These are phyloP conservation scores for Pediacus dermestoides DNA, from an alignment of 2,888 invertebrate genomes.

Conservation along the genomic window DNA sequence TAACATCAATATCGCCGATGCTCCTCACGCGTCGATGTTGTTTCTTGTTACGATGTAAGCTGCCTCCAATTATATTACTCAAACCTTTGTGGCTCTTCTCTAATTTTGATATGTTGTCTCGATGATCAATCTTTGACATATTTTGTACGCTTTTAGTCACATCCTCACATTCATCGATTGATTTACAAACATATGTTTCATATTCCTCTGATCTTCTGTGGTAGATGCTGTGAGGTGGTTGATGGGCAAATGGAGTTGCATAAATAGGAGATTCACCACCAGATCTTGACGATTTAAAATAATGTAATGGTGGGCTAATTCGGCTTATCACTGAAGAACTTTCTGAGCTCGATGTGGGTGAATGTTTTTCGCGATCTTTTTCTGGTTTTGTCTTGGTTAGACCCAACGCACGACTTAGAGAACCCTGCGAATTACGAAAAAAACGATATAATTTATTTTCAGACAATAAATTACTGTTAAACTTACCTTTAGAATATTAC, in stretches of 20 bases:
- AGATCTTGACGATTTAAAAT: slow-evolving; percentile 49
- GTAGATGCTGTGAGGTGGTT: slow-evolving; percentile 22
- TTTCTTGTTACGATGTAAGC: slow-evolving; percentile 52
- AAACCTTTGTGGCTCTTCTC: slow-evolving; percentile 24
- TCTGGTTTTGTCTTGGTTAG: slow-evolving; percentile 51
- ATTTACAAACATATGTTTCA: slow-evolving; percentile 44
- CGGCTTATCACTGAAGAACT: slow-evolving; percentile 59
- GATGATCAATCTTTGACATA: slow-evolving; percentile 22
- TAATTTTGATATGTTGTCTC: slow-evolving; percentile 24
- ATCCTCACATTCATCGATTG: slow-evolving; percentile 34
- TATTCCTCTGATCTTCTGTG: slow-evolving; percentile 44
- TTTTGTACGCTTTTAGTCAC: slow-evolving; percentile 32
- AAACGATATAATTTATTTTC: no score
- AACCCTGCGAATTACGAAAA: no score
- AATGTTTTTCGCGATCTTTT: slow-evolving; percentile 54
- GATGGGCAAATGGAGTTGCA: slow-evolving; percentile 39
- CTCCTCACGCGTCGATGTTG: slow-evolving; percentile 66
- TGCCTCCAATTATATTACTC: slow-evolving; percentile 48
- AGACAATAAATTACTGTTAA: no score
- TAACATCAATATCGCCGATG: slow-evolving; percentile 70
- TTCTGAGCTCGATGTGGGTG: slow-evolving; percentile 66
- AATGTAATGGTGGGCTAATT: slow-evolving; percentile 49
- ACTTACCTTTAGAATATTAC: no score
- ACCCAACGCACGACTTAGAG: slow-evolving; percentile 69
- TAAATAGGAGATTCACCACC: slow-evolving; percentile 45